Evolutionary conservation across 1,140 invertebrate species (phyloP), one percentile per base, ranked within the genome.

Genomic region (Maniola jurtina): DNA sequence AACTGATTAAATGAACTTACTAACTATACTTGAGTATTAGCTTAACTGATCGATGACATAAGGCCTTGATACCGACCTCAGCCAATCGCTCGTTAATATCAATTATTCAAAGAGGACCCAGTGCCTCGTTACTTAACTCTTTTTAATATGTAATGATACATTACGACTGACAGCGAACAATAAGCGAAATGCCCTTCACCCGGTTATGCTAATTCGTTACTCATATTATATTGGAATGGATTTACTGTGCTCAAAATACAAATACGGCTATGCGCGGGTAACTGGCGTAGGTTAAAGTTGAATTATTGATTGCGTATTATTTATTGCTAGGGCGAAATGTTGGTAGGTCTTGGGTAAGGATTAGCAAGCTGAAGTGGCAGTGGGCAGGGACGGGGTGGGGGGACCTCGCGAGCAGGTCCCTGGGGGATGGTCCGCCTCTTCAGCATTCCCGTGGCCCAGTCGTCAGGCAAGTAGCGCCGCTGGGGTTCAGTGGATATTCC

Each of bases 101-200:
- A 57, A 57, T 57, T 57, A 57, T 57, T 57, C 55, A 57, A 57
- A 57, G 55, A 57, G 55, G 13, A 57, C 40, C 55, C 55, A 57
- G 38, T 57, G 38, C 13, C 55, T 57, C 55, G 40, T 57, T 57
- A 57, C 35, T 57, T 57, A 57, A 57, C 55, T 57, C 52, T 55
- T 55, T 55, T 57, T 57, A 57, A 57, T 57, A 57, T 57, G 55
- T 57, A 57, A 57, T 57, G 55, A 57, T 57, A 57, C 55, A 57
- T 57, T 57, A 57, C 11, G 55, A 14, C 55, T 57, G 55, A 55
- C 54, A 55, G 25, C 54, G 54, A 57, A 57, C 55, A 57, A 57
- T 57, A 16, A 57, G 55, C 55, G 55, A 57, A 57, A 57, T 57
- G 35, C 55, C 55, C 55, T 57, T 57, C 55, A 57, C 55, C 55